Percentiles rank a stretch among this genome's conserved stretches.
Evolutionary conservation across 64 coral and sea anemone species (phyloP).

Genomic region (Cladopsammia gracilis): DNA sequence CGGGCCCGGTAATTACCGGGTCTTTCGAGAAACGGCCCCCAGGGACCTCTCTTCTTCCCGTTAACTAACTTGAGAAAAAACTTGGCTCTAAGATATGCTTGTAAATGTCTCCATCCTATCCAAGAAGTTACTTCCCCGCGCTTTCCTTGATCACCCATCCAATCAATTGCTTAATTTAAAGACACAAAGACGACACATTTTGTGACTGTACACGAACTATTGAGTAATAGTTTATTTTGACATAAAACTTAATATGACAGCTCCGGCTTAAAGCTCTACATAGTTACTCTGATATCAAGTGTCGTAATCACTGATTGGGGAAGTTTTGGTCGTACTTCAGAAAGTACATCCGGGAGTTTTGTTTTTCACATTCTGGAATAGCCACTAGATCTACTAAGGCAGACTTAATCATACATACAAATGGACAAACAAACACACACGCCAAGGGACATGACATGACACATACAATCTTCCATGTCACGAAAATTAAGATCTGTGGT

Average conservation of each 20-base stretch:
- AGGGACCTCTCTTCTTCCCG: too few species aligned
- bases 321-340: conserved; percentile 27
- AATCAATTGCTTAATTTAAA: background rate
- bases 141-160: too few species aligned
- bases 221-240: conserved; percentile 99
- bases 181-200: background rate
- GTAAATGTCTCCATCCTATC: too few species aligned
- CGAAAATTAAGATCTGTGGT: conserved; percentile 84
- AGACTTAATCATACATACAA: conserved; percentile 64
- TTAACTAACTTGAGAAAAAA: too few species aligned
- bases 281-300: conserved; percentile 82
- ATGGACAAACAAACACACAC: conserved; percentile 28
- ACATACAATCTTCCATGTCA: conserved; percentile 75
- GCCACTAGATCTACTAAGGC: conserved; percentile 60
- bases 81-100: too few species aligned
- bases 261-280: conserved; percentile 93
- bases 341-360: conserved; percentile 32
- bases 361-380: conserved; percentile 33
- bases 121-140: too few species aligned
- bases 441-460: conserved; percentile 54
- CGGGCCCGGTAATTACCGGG: too few species aligned
- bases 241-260: conserved; percentile 99
- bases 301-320: conserved; percentile 70
- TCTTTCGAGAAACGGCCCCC: too few species aligned
- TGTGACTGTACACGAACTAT: conserved; percentile 78